A percentile compares a stretch with the other conserved stretches of the same genome.
Evolutionary conservation across 1,140 invertebrate species (phyloP).

Genomic region (Gerris buenoi): DNA sequence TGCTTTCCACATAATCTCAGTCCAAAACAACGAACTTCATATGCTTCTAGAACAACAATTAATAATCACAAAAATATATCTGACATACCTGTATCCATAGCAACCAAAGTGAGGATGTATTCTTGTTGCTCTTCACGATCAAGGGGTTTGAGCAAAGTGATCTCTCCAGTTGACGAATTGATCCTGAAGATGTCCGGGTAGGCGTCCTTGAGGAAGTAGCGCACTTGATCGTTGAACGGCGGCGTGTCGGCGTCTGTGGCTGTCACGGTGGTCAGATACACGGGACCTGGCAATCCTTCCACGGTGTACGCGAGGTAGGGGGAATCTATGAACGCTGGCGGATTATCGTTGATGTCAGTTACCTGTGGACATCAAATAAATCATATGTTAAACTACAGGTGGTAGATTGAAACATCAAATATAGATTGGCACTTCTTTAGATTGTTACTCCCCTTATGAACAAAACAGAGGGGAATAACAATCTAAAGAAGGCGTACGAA

Average conservation of each 20-base stretch:
- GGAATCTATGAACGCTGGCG: constrained; percentile 78
- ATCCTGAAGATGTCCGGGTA: constrained; percentile 75
- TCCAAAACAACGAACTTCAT: too few species aligned
- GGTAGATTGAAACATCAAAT: too few species aligned
- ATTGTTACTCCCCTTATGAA: too few species aligned
- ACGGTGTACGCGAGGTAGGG: constrained; percentile 83
- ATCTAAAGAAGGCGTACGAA: too few species aligned
- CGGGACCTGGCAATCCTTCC: constrained; percentile 59
- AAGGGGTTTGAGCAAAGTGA: constrained; percentile 59
- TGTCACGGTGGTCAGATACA: constrained; percentile 61
- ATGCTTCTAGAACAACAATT: too few species aligned
- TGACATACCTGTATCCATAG: constrained; percentile 79
- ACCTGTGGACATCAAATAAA: constrained; percentile 38
- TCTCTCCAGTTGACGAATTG: constrained; percentile 75
- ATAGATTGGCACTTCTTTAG: too few species aligned
- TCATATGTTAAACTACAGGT: too few species aligned
- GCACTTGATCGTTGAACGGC: constrained; percentile 71
- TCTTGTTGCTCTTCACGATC: constrained; percentile 69
- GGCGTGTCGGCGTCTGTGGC: constrained; percentile 83
- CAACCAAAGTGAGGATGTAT: constrained; percentile 69
- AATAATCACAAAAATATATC: too few species aligned
- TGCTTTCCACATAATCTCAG: too few species aligned
- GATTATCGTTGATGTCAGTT: constrained; percentile 87
- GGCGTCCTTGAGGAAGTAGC: constrained; percentile 83
- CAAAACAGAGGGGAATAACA: too few species aligned